phyloP scores from a whole-genome alignment of 2,797 vertebrate species.

The Notolepis coatsorum region DNA sequence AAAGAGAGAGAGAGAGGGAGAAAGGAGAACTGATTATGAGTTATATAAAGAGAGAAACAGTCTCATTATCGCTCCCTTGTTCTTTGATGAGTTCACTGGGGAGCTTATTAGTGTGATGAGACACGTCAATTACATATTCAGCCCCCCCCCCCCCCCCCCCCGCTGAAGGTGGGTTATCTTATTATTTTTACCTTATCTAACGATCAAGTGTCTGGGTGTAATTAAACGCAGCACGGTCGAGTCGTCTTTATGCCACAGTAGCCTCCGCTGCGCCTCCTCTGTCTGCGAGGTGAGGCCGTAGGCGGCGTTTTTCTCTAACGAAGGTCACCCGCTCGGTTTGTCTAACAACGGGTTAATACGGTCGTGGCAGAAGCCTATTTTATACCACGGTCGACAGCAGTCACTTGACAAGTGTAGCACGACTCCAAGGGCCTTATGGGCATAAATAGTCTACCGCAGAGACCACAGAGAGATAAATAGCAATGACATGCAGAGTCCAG shows the following conservation, averaged over 20 bases:
- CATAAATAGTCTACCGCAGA: no score
- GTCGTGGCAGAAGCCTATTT: no score
- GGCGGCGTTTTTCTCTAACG: conserved; percentile 15
- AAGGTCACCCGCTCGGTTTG: neutral
- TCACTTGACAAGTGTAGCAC: no score
- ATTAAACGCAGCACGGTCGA: conserved; percentile 35
- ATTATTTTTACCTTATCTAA: conserved; percentile 55
- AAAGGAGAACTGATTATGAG: conserved; percentile 63
- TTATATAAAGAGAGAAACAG: conserved; percentile 65
- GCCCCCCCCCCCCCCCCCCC: conserved; percentile 3
- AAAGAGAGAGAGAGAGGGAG: conserved; percentile 30
- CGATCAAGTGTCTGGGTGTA: conserved; percentile 46
- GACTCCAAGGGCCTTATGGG: no score
- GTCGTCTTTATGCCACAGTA: conserved; percentile 36
- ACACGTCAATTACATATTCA: conserved; percentile 70
- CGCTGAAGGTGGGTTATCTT: conserved; percentile 39
- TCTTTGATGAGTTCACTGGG: conserved; percentile 79
- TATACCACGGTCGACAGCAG: no score
- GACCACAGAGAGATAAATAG: no score
- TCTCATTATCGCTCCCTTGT: conserved; percentile 75
- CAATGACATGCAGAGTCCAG: no score
- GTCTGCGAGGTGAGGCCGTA: no score
- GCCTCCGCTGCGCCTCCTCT: conserved; percentile 27
- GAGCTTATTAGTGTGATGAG: conserved; percentile 80
- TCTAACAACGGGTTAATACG: no score